These are phyloP conservation scores for Albula glossodonta DNA, from an alignment of 2,113 vertebrate genomes.

Conservation along the genomic window DNA sequence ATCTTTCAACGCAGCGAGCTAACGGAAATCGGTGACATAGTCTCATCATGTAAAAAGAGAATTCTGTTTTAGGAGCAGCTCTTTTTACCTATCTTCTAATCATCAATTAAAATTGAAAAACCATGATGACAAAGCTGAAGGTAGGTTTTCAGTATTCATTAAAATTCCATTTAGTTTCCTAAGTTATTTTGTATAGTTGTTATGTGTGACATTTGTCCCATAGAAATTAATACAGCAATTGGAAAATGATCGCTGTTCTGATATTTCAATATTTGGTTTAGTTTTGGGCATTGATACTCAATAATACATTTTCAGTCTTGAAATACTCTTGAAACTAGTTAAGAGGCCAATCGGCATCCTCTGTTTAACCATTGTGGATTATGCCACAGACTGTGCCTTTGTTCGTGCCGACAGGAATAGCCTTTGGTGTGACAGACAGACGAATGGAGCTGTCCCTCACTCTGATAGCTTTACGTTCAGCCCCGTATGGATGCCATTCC, in stretches of 20 bases:
- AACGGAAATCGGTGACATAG: neutral
- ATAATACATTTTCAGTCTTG: neutral
- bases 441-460: slow-evolving; percentile 5
- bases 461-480: neutral
- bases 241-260: neutral
- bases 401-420: neutral
- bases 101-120: too few species aligned
- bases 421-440: neutral
- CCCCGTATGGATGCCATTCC: neutral
- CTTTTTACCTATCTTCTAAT: neutral
- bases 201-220: neutral
- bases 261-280: neutral
- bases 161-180: too few species aligned
- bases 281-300: neutral
- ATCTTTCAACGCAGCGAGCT: neutral
- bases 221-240: neutral
- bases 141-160: too few species aligned
- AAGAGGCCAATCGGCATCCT: neutral
- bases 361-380: neutral
- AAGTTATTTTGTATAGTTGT: too few species aligned
- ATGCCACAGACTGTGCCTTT: neutral
- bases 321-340: neutral
- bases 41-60: neutral
- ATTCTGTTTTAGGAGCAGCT: neutral
- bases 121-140: too few species aligned